A percentile compares a stretch with the other conserved stretches of the same genome.
These are phyloP conservation scores for Lochmaea crataegi DNA, from an alignment of 2,888 invertebrate genomes.

Conservation along the genomic window DNA sequence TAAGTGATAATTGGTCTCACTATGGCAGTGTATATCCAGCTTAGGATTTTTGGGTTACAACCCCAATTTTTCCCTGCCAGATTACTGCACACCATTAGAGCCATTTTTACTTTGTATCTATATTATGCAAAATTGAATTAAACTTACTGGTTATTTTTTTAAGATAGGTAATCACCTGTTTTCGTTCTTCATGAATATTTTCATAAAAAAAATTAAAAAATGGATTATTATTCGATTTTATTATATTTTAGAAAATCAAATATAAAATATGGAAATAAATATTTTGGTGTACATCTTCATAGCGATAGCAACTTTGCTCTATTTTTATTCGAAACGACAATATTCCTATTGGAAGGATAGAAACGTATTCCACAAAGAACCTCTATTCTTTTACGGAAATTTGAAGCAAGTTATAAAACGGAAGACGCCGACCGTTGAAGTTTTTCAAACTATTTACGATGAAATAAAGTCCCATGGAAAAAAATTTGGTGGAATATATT, in stretches of 20 bases:
- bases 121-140: no score
- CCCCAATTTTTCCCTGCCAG: no score
- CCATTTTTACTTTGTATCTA: no score
- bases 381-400: conserved; percentile 56
- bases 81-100: no score
- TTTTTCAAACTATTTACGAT: conserved; percentile 37
- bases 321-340: conserved; percentile 30
- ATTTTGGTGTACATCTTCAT: conserved; percentile 8
- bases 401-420: conserved; percentile 42
- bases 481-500: conserved; percentile 52
- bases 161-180: no score
- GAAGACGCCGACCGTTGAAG: conserved; percentile 35
- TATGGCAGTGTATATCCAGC: no score
- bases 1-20: no score
- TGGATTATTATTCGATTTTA: neutral
- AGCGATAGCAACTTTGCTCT: conserved; percentile 13
- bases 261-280: conserved; percentile 10
- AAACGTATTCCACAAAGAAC: conserved; percentile 50
- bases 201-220: no score
- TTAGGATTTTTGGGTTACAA: no score
- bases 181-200: no score
- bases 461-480: conserved; percentile 36
- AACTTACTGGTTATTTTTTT: no score
- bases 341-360: conserved; percentile 54
- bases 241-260: neutral